phyloP scores from a whole-genome alignment of 2,888 invertebrate genomes.

The Drosophila niveifrons region DNA sequence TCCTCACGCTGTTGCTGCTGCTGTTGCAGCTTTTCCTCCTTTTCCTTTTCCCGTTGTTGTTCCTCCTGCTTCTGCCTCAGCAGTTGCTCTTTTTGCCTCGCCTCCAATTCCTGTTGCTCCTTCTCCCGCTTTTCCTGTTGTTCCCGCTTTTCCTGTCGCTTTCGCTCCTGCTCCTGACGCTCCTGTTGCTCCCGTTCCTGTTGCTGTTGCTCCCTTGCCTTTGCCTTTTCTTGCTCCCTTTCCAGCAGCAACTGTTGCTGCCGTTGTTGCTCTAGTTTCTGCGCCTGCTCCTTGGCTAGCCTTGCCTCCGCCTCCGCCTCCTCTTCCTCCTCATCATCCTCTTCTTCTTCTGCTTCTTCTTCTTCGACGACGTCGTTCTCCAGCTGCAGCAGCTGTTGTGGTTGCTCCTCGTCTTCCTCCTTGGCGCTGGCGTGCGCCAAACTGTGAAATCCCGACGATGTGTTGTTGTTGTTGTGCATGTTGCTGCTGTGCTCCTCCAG shows the following conservation, averaged over 20 bases:
- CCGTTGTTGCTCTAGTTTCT: neutral
- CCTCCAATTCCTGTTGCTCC: neutral
- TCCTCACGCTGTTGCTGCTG: neutral
- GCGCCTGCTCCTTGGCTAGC: neutral
- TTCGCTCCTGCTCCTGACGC: neutral
- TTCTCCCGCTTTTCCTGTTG: neutral
- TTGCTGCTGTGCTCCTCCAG: constrained; percentile 78
- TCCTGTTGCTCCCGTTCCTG: neutral
- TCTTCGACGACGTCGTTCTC: neutral
- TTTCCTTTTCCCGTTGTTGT: too few relatives aligned
- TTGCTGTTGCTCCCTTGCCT: neutral
- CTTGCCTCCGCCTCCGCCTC: neutral
- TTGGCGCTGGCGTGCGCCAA: constrained; percentile 60
- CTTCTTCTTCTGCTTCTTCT: neutral
- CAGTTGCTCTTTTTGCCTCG: too few relatives aligned
- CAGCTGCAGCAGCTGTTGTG: constrained; percentile 4
- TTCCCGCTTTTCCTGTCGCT: neutral
- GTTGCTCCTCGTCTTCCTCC: constrained; percentile 39
- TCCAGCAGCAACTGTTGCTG: neutral
- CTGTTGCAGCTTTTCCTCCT: neutral
- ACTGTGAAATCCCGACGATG: constrained; percentile 81
- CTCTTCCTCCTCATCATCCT: neutral
- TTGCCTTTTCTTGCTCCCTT: neutral
- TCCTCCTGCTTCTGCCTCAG: too few relatives aligned
- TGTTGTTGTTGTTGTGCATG: constrained; percentile 72